phyloP scores from a whole-genome alignment of 2,888 invertebrate species.

The Hoplodrina blanda region DNA sequence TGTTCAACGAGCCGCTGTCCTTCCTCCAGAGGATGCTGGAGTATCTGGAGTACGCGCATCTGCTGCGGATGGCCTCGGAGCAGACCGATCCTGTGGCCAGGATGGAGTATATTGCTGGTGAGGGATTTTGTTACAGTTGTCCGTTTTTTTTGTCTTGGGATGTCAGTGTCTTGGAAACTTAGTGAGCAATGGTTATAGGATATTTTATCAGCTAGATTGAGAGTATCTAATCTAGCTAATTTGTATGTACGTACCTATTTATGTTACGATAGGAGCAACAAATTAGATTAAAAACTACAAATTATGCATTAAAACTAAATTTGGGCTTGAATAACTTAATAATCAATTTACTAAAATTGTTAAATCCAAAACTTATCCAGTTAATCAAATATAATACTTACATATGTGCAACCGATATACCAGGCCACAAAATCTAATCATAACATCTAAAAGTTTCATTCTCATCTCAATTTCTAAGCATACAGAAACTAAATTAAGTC shows the following conservation, averaged over 20 bases:
- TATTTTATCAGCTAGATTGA: no score
- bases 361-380: not conserved
- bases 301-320: no score
- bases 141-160: not conserved
- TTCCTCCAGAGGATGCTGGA: conserved; percentile 98
- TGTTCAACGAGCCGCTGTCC: conserved; percentile 98
- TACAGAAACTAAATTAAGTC: conserved; percentile 28
- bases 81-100: conserved; percentile 95
- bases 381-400: not conserved
- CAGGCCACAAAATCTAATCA: not conserved
- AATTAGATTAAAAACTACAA: no score
- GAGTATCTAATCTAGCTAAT: no score
- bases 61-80: conserved; percentile 94
- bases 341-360: no score
- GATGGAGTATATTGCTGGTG: conserved; percentile 94
- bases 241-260: no score
- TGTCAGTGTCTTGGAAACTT: conserved; percentile 4
- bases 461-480: conserved; percentile 7
- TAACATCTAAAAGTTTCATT: not conserved
- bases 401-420: not conserved
- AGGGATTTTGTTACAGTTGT: conserved; percentile 15
- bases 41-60: conserved; percentile 96
- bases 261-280: no score
- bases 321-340: no score
- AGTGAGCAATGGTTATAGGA: no score